These are phyloP conservation scores for Tetropium fuscum DNA, from an alignment of 2,888 invertebrate genomes.

Conservation along the genomic window DNA sequence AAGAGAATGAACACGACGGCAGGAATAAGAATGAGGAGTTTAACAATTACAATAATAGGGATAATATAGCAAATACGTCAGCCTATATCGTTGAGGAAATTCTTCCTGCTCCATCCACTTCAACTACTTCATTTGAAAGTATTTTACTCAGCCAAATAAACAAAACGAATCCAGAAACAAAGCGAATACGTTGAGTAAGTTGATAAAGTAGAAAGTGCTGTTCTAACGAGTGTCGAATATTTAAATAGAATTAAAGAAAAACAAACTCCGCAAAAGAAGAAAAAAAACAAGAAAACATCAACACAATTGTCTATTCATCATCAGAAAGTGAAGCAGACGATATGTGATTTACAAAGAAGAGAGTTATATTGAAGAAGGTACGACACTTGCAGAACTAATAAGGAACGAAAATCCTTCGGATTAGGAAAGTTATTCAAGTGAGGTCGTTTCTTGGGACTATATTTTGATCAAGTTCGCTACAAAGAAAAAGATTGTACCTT, in stretches of 20 bases:
- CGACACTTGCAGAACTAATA: slow-evolving; percentile 10
- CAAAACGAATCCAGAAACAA: slow-evolving; percentile 17
- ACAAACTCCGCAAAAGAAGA: slow-evolving; percentile 1
- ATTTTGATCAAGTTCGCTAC: slow-evolving; percentile 24
- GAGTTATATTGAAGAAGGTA: slow-evolving; percentile 24
- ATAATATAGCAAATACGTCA: background rate
- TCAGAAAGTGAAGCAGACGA: background rate
- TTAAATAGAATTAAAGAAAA: slow-evolving; percentile 19
- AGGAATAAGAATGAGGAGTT: background rate
- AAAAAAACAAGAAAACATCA: slow-evolving; percentile 15
- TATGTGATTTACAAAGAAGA: slow-evolving; percentile 15
- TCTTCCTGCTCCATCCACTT: background rate
- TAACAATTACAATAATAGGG: background rate
- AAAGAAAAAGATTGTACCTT: slow-evolving; percentile 19
- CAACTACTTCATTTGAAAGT: slow-evolving; percentile 23
- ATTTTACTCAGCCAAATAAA: slow-evolving; percentile 20
- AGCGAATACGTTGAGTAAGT: slow-evolving; percentile 16
- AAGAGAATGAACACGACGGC: background rate
- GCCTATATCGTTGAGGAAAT: slow-evolving; percentile 2
- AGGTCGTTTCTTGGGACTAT: slow-evolving; percentile 6
- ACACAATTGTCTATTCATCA: background rate
- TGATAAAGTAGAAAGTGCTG: slow-evolving; percentile 7
- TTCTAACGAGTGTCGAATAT: slow-evolving; percentile 22
- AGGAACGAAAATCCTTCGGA: background rate
- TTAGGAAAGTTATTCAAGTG: background rate